phyloP scores from a whole-genome alignment of 2,797 vertebrate genomes.

The Sciurus carolinensis region DNA sequence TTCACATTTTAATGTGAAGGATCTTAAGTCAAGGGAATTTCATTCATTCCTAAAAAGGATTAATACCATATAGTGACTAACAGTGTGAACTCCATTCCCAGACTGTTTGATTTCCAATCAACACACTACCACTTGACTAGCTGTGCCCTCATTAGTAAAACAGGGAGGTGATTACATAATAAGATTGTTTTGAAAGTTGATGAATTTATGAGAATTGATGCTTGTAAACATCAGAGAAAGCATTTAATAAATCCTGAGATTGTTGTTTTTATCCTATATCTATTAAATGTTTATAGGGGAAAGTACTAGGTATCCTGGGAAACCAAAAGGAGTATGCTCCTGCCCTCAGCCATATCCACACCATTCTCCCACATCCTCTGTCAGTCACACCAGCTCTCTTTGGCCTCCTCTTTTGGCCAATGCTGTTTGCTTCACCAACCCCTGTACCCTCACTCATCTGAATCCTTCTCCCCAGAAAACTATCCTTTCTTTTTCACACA shows the following conservation, averaged over 20 bases:
- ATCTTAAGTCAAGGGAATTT: constrained; percentile 11
- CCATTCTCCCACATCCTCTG: background rate
- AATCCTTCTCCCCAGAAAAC: background rate
- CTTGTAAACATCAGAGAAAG: background rate
- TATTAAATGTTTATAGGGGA: background rate
- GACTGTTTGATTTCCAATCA: background rate
- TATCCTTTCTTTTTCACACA: background rate
- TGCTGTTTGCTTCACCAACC: background rate
- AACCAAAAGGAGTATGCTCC: background rate
- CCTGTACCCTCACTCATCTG: fast-evolving
- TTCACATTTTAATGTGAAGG: constrained; percentile 13
- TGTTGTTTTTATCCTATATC: background rate
- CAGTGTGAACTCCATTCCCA: background rate
- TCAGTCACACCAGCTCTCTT: background rate
- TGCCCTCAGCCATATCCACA: background rate
- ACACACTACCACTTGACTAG: background rate
- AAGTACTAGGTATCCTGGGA: background rate
- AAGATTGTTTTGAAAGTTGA: background rate
- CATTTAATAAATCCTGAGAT: background rate
- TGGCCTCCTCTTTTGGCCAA: background rate
- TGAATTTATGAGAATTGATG: constrained; percentile 29
- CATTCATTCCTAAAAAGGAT: background rate
- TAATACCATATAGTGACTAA: background rate
- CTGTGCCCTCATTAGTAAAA: background rate
- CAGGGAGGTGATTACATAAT: background rate